A percentile compares a stretch with the other conserved stretches of the same genome.
These are phyloP conservation scores for Amblyraja radiata DNA, from an alignment of 2,797 vertebrate genomes.

Conservation along the genomic window DNA sequence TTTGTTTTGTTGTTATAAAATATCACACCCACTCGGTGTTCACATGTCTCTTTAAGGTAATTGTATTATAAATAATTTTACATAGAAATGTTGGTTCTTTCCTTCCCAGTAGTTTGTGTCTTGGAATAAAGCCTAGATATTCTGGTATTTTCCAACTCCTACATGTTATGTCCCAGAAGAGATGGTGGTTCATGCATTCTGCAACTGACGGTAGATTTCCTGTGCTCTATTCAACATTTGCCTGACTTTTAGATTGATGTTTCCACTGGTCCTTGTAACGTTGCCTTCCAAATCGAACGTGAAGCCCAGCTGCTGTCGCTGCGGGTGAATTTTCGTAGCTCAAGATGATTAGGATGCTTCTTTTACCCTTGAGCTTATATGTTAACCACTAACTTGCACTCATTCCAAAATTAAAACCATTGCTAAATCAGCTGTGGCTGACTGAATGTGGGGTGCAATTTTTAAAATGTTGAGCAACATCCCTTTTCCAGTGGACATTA, in stretches of 20 bases:
- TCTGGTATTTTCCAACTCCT: not conserved
- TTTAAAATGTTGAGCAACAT: not conserved
- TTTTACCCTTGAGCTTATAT: not conserved
- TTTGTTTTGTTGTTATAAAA: not conserved
- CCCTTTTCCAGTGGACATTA: not conserved
- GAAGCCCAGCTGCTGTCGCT: not conserved
- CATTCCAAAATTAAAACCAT: not conserved
- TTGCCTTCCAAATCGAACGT: not conserved
- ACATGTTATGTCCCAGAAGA: not conserved
- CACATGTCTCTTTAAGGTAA: not conserved
- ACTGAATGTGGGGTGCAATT: not conserved
- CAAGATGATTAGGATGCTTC: not conserved
- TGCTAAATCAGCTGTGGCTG: not conserved
- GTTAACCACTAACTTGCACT: not conserved
- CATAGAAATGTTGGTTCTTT: not conserved
- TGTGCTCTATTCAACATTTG: not conserved
- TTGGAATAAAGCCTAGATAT: not conserved
- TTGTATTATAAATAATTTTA: not conserved
- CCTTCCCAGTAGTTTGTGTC: not conserved
- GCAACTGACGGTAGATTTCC: not conserved
- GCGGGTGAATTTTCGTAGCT: not conserved
- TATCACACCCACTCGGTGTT: not conserved
- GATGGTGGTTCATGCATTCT: not conserved
- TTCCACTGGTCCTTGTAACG: not conserved
- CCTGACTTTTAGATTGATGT: not conserved